phyloP scores from a whole-genome alignment of 2,888 invertebrate species.

The Pardosa pseudoannulata region DNA sequence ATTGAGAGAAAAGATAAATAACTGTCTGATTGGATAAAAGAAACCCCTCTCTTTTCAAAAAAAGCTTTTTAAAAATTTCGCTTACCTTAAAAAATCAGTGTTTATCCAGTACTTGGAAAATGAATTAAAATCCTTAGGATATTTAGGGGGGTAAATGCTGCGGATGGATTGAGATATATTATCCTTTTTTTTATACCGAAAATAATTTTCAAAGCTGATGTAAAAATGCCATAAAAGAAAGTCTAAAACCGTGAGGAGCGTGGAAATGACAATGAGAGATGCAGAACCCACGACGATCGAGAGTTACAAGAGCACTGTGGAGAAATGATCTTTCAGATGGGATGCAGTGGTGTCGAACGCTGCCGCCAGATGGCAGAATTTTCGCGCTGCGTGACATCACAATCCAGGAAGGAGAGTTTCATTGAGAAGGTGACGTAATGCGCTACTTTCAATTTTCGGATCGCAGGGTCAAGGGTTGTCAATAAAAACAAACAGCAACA shows the following conservation, averaged over 20 bases:
- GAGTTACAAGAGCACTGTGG: slow-evolving; percentile 36
- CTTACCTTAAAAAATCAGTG: neutral
- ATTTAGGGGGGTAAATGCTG: neutral
- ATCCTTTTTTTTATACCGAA: too few relatives aligned
- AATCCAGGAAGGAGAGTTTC: neutral
- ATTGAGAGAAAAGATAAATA: too few relatives aligned
- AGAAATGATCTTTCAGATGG: slow-evolving; percentile 37
- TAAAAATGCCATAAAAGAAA: too few relatives aligned
- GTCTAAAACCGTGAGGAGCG: too few relatives aligned
- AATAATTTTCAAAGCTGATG: neutral
- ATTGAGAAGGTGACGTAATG: slow-evolving; percentile 36
- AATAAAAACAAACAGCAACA: neutral
- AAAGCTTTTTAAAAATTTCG: neutral
- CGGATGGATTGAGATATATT: too few relatives aligned
- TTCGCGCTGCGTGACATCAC: slow-evolving; percentile 22
- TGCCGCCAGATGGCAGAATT: slow-evolving; percentile 51
- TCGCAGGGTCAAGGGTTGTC: neutral
- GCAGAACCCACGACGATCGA: neutral
- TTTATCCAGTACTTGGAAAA: too few relatives aligned
- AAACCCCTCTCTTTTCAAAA: too few relatives aligned
- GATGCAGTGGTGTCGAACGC: slow-evolving; percentile 40
- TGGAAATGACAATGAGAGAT: slow-evolving; percentile 8
- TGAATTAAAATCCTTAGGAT: neutral
- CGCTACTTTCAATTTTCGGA: neutral
- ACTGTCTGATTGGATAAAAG: too few relatives aligned